phyloP scores from a whole-genome alignment of 2,888 invertebrate genomes.

The Nomada hirtipes region DNA sequence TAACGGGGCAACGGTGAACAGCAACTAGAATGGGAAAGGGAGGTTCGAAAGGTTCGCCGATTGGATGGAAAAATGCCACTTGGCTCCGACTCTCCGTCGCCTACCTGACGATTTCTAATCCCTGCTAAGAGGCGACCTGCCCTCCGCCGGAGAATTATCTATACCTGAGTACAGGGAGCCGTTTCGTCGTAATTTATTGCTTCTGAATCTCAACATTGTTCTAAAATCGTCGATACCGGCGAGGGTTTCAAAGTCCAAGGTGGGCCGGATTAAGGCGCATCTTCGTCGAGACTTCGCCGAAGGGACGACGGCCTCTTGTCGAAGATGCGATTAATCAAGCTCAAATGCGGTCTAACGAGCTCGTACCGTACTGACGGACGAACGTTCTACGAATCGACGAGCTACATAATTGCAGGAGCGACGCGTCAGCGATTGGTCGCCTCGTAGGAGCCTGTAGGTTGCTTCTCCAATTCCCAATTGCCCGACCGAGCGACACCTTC shows the following conservation, averaged over 20 bases:
- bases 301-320: constrained; percentile 68
- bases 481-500: neutral
- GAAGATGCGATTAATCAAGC: constrained; percentile 80
- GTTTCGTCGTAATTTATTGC: constrained; percentile 80
- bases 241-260: constrained; percentile 45
- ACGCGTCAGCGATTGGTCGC: constrained; percentile 28
- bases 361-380: constrained; percentile 21
- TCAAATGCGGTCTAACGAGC: constrained; percentile 75
- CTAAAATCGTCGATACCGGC: constrained; percentile 74
- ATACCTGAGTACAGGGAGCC: constrained; percentile 70
- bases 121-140: constrained; percentile 64
- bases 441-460: neutral
- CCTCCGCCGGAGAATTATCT: constrained; percentile 49
- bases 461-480: neutral
- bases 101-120: constrained; percentile 72
- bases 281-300: constrained; percentile 52
- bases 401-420: constrained; percentile 38
- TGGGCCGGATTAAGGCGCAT: constrained; percentile 66
- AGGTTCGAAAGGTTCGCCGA: neutral
- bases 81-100: constrained; percentile 33
- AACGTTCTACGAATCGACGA: constrained; percentile 54
- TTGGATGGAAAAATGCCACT: neutral
- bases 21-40: neutral
- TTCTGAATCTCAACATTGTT: constrained; percentile 77
- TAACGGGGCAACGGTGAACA: neutral